Percentiles rank a stretch among this genome's conserved stretches.
Conservation (phyloP, 64 coral and sea anemone genomes). For the Montipora capricornis region DNA sequence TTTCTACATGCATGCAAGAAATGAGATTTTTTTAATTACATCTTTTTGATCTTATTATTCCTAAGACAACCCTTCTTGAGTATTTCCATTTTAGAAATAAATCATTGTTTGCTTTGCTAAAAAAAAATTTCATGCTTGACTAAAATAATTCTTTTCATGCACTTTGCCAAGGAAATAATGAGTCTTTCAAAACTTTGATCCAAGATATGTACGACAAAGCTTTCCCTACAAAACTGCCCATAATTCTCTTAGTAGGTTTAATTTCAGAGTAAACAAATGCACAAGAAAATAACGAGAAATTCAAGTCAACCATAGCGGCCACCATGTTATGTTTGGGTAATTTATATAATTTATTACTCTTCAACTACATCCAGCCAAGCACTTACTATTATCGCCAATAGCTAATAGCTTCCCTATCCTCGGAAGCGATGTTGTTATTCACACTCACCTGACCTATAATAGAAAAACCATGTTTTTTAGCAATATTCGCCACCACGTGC, state of each 20-base stretch:
- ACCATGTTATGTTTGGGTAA: slow-evolving; percentile 46
- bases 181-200: neutral
- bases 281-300: neutral
- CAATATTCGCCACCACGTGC: slow-evolving; percentile 72
- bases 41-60: neutral
- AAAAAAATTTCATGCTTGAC: no score
- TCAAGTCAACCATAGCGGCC: slow-evolving; percentile 42
- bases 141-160: neutral
- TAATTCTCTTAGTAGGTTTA: neutral
- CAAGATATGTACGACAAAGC: neutral
- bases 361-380: slow-evolving; percentile 5
- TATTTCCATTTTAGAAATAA: neutral
- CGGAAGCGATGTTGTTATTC: neutral
- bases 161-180: neutral
- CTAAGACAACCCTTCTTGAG: neutral
- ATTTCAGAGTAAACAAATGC: slow-evolving; percentile 43
- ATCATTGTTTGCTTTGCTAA: no score
- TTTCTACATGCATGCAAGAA: neutral
- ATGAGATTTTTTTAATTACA: neutral
- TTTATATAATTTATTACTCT: slow-evolving; percentile 40
- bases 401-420: neutral
- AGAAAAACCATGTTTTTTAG: slow-evolving; percentile 92
- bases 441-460: slow-evolving; percentile 85
- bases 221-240: neutral
- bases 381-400: slow-evolving; percentile 3